Percentiles rank a stretch among this genome's conserved stretches.
These are phyloP conservation scores for Dryobates pubescens DNA, from an alignment of 2,797 vertebrate species.

Conservation along the genomic window DNA sequence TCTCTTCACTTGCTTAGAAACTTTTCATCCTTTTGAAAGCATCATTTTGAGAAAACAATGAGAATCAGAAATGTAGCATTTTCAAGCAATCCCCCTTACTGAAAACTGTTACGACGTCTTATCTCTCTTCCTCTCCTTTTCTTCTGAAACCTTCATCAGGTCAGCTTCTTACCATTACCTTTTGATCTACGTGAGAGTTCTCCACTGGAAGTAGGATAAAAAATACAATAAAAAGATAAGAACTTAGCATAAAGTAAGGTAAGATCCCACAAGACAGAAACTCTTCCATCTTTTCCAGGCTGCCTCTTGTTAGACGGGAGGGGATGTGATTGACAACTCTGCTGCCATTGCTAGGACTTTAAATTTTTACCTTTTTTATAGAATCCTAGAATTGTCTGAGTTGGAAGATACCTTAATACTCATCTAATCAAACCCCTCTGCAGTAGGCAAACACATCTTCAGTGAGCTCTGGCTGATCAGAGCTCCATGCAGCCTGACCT, in stretches of 20 bases:
- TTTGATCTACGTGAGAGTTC: slow-evolving; percentile 1
- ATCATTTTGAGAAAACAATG: not conserved
- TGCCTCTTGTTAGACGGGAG: not conserved
- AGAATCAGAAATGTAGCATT: not conserved
- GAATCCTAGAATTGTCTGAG: not conserved
- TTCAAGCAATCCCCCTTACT: not conserved
- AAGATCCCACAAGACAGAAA: not conserved
- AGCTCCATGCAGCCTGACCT: not conserved
- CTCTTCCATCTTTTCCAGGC: not conserved
- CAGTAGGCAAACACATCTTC: not conserved
- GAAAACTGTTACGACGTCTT: not conserved
- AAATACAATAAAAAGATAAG: not conserved
- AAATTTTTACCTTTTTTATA: not conserved
- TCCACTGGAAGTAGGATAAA: not conserved
- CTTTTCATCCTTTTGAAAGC: not conserved
- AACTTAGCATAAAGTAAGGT: not conserved
- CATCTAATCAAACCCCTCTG: not conserved
- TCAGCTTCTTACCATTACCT: not conserved
- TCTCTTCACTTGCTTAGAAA: not conserved
- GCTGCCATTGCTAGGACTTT: not conserved
- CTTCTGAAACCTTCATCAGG: not conserved
- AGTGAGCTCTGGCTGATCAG: not conserved
- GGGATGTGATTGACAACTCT: not conserved
- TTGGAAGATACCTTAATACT: not conserved
- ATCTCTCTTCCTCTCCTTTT: not conserved